Conservation (phyloP, 30 jellyfish, hydroid and myxozoan genomes). For the Aurelia sp. region DNA sequence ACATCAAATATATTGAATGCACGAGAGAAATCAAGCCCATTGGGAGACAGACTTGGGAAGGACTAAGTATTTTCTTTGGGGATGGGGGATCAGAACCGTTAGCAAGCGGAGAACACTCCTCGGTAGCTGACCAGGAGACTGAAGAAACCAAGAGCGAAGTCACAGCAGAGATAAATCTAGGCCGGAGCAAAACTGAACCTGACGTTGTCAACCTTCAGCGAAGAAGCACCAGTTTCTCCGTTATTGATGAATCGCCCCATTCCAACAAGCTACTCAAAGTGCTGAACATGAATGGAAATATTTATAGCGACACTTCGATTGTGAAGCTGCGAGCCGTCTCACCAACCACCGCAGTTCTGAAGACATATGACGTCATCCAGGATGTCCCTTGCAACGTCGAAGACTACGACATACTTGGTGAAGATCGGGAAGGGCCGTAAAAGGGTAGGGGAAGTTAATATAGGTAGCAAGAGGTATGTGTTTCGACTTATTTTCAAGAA, state of each 20-base stretch:
- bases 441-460: neutral
- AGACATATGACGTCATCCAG: conserved; percentile 66
- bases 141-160: too few species aligned
- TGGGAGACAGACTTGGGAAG: too few species aligned
- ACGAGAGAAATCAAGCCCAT: too few species aligned
- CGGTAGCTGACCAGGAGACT: too few species aligned
- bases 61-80: too few species aligned
- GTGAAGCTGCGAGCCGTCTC: conserved; percentile 24
- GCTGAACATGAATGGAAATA: neutral
- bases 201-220: too few species aligned
- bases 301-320: neutral
- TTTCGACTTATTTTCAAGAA: too few species aligned
- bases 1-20: neutral
- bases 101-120: too few species aligned
- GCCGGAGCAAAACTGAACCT: too few species aligned
- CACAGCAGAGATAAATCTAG: too few species aligned
- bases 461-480: too few species aligned
- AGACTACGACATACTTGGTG: conserved; percentile 45
- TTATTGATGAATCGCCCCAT: conserved; percentile 6
- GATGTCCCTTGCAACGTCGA: conserved; percentile 41
- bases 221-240: neutral
- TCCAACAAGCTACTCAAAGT: neutral
- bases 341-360: conserved; percentile 50
- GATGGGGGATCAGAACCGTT: too few species aligned
- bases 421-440: conserved; percentile 13